A percentile compares a stretch with the other conserved stretches of the same genome.
phyloP scores from a whole-genome alignment of 2,888 invertebrate genomes.

The Apomyelois bistriatella region DNA sequence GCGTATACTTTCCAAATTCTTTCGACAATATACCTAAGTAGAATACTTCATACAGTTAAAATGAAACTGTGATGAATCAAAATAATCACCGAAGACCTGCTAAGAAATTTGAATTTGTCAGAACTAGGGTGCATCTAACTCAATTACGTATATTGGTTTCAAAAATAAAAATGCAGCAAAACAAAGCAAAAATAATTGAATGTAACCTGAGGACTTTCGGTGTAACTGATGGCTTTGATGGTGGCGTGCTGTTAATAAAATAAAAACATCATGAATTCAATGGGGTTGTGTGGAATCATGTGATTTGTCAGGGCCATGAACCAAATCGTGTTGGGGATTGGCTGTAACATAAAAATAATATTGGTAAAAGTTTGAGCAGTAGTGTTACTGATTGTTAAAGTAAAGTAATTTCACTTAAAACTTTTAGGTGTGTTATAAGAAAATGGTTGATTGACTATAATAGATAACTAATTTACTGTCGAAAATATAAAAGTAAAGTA shows the following conservation, averaged over 20 bases:
- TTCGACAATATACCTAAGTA: too few relatives aligned
- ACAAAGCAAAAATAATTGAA: slow-evolving; percentile 48
- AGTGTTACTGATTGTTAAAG: background rate
- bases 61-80: too few relatives aligned
- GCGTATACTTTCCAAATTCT: too few relatives aligned
- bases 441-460: too few relatives aligned
- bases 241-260: slow-evolving; percentile 76
- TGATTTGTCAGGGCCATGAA: background rate
- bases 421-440: too few relatives aligned
- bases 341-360: slow-evolving; percentile 2
- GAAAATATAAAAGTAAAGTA: too few relatives aligned
- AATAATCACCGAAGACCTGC: too few relatives aligned
- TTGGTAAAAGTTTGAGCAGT: background rate
- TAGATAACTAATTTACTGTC: too few relatives aligned
- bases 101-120: background rate
- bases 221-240: slow-evolving; percentile 79
- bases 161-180: slow-evolving; percentile 18
- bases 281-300: slow-evolving; percentile 21
- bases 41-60: too few relatives aligned
- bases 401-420: background rate
- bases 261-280: slow-evolving; percentile 59
- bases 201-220: slow-evolving; percentile 77
- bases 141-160: slow-evolving; percentile 16
- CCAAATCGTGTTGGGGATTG: background rate
- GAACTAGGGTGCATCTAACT: slow-evolving; percentile 16